Conservation (phyloP, 37 sponge, comb jelly and placozoan genomes). For the Oopsacas minuta region DNA sequence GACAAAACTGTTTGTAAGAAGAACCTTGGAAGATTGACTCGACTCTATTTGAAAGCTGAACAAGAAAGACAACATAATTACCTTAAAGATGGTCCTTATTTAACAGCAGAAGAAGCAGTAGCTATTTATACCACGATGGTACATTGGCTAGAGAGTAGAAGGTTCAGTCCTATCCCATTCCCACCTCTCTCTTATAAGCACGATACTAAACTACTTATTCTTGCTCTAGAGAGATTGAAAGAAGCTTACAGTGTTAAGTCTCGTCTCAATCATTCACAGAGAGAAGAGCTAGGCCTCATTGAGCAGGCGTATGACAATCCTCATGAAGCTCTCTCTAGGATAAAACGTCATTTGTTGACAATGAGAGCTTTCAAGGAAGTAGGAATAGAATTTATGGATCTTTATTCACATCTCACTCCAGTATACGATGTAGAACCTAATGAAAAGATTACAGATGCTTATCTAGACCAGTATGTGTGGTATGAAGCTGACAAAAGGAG, state of each 20-base stretch:
- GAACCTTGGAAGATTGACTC: constrained; percentile 95
- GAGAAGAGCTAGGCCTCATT: constrained; percentile 93
- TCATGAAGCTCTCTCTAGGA: constrained; percentile 92
- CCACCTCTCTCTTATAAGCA: constrained; percentile 99
- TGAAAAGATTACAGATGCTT: constrained; percentile 99
- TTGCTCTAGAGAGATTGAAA: constrained; percentile 93
- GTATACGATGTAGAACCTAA: constrained; percentile 96
- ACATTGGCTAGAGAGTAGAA: constrained; percentile 97
- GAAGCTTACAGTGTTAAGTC: constrained; percentile 98
- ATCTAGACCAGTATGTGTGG: constrained; percentile 99
- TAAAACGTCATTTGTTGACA: constrained; percentile 91
- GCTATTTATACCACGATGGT: constrained; percentile 98
- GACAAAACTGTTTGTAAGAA: constrained; percentile 99
- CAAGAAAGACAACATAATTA: constrained; percentile 99
- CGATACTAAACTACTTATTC: constrained; percentile 97
- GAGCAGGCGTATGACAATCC: constrained; percentile 99
- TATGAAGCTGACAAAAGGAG: constrained; percentile 97
- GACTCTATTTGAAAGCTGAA: constrained; percentile 95
- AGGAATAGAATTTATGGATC: constrained; percentile 99
- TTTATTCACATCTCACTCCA: constrained; percentile 90
- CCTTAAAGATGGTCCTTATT: constrained; percentile 97
- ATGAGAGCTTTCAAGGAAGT: constrained; percentile 97
- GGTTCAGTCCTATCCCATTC: constrained; percentile 97
- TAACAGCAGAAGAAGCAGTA: constrained; percentile 94
- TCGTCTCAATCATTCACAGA: constrained; percentile 87